Conservation (phyloP, 2,888 invertebrate genomes). For the Tryphoninae sp. region DNA sequence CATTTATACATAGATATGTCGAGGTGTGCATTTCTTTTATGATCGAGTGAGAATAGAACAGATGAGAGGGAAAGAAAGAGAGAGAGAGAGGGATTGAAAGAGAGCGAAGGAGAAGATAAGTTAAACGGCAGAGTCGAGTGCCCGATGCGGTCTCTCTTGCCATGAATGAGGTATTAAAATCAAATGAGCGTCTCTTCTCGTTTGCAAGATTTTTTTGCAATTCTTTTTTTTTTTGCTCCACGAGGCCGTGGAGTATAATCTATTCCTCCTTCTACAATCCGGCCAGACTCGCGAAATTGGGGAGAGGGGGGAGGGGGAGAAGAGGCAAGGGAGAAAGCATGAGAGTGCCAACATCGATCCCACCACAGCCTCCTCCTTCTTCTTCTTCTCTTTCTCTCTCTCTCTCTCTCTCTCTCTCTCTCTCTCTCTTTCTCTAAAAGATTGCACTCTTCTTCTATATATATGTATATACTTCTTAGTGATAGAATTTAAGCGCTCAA, state of each 20-base stretch:
- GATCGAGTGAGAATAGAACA: background rate
- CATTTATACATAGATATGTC: background rate
- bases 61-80: conserved; percentile 20
- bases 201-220: conserved; percentile 44
- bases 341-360: conserved; percentile 39
- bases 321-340: conserved; percentile 8
- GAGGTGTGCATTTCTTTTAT: conserved; percentile 22
- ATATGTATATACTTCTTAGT: background rate
- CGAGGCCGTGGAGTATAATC: conserved; percentile 39
- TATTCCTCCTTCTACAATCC: conserved; percentile 50
- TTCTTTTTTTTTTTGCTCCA: conserved; percentile 34
- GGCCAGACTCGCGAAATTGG: background rate
- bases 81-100: conserved; percentile 19
- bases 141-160: conserved; percentile 24
- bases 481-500: background rate
- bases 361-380: conserved; percentile 1
- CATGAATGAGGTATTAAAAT: conserved; percentile 62
- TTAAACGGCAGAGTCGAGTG: conserved; percentile 34
- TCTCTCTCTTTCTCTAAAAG: background rate
- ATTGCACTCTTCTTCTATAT: background rate
- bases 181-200: conserved; percentile 53
- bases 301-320: background rate
- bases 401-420: conserved; percentile 1
- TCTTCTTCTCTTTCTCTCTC: background rate
- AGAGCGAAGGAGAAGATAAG: conserved; percentile 34